These are phyloP conservation scores for Vimba vimba DNA, from an alignment of 2,113 vertebrate genomes.

Conservation along the genomic window DNA sequence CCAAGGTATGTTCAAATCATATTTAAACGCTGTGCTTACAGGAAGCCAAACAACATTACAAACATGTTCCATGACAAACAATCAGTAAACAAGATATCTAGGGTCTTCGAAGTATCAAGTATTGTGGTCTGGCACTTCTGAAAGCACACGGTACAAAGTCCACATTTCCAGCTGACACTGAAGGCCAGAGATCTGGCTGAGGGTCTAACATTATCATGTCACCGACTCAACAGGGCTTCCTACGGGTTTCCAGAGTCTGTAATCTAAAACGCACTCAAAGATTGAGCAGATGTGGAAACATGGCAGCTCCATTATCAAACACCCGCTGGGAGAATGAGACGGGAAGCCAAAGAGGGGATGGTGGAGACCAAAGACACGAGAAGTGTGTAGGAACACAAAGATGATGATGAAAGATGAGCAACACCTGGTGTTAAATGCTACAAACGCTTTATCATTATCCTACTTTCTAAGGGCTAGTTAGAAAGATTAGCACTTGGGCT, in stretches of 20 bases:
- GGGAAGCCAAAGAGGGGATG: neutral
- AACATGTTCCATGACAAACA: neutral
- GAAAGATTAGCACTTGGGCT: constrained; percentile 2
- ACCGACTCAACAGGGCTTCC: constrained; percentile 18
- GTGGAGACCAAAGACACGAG: neutral
- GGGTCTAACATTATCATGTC: constrained; percentile 45
- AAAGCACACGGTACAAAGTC: neutral
- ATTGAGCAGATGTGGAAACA: constrained; percentile 56
- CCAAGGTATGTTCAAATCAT: neutral
- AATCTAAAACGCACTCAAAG: constrained; percentile 31
- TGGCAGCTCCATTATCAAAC: constrained; percentile 36
- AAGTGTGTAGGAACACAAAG: neutral
- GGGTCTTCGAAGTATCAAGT: neutral
- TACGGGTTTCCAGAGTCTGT: constrained; percentile 22
- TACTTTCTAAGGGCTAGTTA: neutral
- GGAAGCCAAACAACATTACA: neutral
- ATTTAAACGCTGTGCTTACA: neutral
- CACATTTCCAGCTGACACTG: constrained; percentile 8
- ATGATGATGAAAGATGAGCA: neutral
- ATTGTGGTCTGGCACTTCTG: neutral
- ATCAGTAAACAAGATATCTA: neutral
- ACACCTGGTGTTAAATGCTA: neutral
- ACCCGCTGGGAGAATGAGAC: constrained; percentile 37
- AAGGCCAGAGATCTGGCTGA: constrained; percentile 3
- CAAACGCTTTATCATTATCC: constrained; percentile 13